These are phyloP conservation scores for Conus ventricosus DNA, from an alignment of 1,140 invertebrate genomes.

Conservation along the genomic window DNA sequence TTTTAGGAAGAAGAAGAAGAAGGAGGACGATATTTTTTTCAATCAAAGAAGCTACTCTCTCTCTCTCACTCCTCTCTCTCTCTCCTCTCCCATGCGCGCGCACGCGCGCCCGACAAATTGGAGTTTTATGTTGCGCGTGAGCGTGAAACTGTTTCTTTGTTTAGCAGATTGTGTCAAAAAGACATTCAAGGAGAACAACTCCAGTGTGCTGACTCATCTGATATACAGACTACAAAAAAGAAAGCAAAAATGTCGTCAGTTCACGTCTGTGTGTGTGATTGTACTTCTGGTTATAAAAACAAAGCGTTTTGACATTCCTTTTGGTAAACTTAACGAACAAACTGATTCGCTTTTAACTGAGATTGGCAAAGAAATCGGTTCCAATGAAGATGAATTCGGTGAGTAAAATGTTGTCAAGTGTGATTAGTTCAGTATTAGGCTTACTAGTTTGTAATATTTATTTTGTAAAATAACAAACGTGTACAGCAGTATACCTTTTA, in stretches of 20 bases:
- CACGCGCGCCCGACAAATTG: too few species aligned
- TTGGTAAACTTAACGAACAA: background rate
- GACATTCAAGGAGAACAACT: background rate
- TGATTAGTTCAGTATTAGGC: too few species aligned
- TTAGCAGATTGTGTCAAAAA: background rate
- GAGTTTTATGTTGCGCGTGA: too few species aligned
- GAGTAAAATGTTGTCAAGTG: background rate
- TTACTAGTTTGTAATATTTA: too few species aligned
- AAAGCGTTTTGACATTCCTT: background rate
- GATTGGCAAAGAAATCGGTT: background rate
- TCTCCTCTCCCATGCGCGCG: too few species aligned
- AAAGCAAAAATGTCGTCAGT: background rate
- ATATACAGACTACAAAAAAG: background rate
- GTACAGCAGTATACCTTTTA: too few species aligned
- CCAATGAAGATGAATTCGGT: constrained; percentile 7
- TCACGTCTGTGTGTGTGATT: constrained; percentile 9
- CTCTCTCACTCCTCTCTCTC: too few species aligned
- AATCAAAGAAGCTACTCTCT: too few species aligned
- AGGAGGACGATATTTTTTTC: too few species aligned
- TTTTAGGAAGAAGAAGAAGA: too few species aligned
- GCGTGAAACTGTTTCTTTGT: too few species aligned
- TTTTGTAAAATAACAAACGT: too few species aligned
- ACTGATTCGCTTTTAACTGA: background rate
- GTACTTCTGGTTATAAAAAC: background rate
- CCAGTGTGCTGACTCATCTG: background rate